Evolutionary conservation across 2,113 vertebrate species (phyloP), one percentile per base, ranked within the genome.

Genomic region (Ailuropoda melanoleuca): DNA sequence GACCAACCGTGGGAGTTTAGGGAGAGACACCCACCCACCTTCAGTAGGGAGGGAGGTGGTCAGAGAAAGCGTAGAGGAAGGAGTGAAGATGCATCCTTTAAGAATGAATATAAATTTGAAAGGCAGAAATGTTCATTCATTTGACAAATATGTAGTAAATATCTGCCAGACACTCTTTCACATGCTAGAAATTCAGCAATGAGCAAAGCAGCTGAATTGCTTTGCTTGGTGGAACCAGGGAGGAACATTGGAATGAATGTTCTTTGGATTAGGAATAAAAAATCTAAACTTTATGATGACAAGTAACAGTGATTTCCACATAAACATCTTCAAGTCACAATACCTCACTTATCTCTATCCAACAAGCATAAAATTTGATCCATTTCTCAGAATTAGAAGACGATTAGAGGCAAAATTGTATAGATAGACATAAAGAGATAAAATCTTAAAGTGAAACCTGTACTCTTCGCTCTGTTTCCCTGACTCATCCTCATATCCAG

Each of bases 371-470:
- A 84, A 80, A 93, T 82, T 68, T 90, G 75, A 91, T 88, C 77
- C 64, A 92, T 84, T 95, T 94, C 21, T 77, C 70, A 85, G 97
- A 95, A 93, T 72, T 88, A 92, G 56, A 88, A 88, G 80, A 90
- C 55, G 50, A 90, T 93, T 43, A 85, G 72, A 68, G 60, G n/a
- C 58, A 80, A 58, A 46, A 62, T 92, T 96, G 93, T 93, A 74
- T 77, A 82, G 93, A 34, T 34, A 81, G 74, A 43, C 31, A n/a
- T 37, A 83, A 53, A 87, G 58, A 75, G 48, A 90, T 82, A 94
- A 86, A 90, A 88, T 89, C 53, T 88, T 85, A 93, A 75, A 87
- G 84, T 3, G 21, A 72, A 80, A 81, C 48, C 5, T 87, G 1
- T 84, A 26, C 24, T 75, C 58, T 68, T 95, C 18, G 55, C 37